phyloP scores from a whole-genome alignment of 2,888 invertebrate species.

The Nudaria mundana region DNA sequence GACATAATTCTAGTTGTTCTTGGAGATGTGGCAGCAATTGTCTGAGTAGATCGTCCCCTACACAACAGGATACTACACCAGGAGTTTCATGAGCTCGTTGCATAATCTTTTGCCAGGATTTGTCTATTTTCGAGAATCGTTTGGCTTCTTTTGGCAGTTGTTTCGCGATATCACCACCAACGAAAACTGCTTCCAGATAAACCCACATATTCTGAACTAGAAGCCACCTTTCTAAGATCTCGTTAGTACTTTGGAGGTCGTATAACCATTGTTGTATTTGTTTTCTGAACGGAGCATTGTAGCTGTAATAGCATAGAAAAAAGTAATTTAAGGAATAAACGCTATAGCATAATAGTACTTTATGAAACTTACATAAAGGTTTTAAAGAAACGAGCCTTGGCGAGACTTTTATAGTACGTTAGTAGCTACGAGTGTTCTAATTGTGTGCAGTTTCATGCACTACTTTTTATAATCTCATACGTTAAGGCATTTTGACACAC shows the following conservation, averaged over 20 bases:
- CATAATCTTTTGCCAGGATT: constrained; percentile 99
- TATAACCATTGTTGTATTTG: constrained; percentile 98
- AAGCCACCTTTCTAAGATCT: constrained; percentile 97
- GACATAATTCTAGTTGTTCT: constrained; percentile 97
- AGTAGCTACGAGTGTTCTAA: too few relatives aligned
- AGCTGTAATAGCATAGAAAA: constrained; percentile 73
- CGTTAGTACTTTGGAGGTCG: constrained; percentile 97
- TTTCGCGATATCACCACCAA: constrained; percentile 99
- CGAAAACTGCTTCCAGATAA: constrained; percentile 98
- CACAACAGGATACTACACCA: constrained; percentile 97
- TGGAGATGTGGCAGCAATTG: constrained; percentile 96
- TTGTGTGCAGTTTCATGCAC: too few relatives aligned
- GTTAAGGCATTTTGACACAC: too few relatives aligned
- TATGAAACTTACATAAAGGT: background rate
- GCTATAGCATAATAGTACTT: background rate
- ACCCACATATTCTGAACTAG: constrained; percentile 99
- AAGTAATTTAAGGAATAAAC: background rate
- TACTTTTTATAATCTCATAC: too few relatives aligned
- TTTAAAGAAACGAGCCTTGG: too few relatives aligned
- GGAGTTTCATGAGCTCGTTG: constrained; percentile 97
- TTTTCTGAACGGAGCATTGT: constrained; percentile 97
- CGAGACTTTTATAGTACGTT: too few relatives aligned
- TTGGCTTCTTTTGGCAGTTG: constrained; percentile 97
- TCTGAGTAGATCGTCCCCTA: constrained; percentile 95
- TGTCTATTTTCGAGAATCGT: constrained; percentile 97